These are phyloP conservation scores for Drosophila picticornis DNA, from an alignment of 2,888 invertebrate species.

Conservation along the genomic window DNA sequence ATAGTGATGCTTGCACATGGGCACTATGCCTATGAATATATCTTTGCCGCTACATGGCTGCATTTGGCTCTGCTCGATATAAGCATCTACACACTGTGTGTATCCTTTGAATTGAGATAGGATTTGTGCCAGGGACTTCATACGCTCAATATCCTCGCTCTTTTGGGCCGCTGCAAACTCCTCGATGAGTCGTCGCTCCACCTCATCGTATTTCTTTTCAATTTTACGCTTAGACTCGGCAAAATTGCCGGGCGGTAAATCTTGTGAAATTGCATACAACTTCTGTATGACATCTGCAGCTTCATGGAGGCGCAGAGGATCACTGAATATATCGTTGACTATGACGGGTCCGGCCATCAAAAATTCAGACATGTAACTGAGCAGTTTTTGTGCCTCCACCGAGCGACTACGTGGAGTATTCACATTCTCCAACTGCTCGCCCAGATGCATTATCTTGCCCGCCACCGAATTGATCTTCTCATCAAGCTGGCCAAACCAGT, in stretches of 20 bases:
- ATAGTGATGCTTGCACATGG: constrained; percentile 95
- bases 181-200: constrained; percentile 95
- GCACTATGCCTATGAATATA: constrained; percentile 95
- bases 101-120: constrained; percentile 98
- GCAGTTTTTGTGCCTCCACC: constrained; percentile 96
- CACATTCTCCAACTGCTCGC: constrained; percentile 98
- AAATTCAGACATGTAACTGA: constrained; percentile 97
- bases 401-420: constrained; percentile 97
- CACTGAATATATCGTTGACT: constrained; percentile 94
- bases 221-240: constrained; percentile 94
- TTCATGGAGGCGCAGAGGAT: constrained; percentile 91
- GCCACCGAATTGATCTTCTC: constrained; percentile 98
- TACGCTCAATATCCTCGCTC: constrained; percentile 92
- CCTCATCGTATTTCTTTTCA: constrained; percentile 94
- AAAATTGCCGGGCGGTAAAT: constrained; percentile 95
- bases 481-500: constrained; percentile 96
- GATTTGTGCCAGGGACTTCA: constrained; percentile 97
- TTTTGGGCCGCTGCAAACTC: constrained; percentile 97
- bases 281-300: constrained; percentile 99
- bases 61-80: constrained; percentile 98
- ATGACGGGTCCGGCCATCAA: constrained; percentile 92
- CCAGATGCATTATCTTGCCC: constrained; percentile 98
- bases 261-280: constrained; percentile 97
- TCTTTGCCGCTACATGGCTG: constrained; percentile 94
- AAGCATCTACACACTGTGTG: constrained; percentile 97